phyloP scores from a whole-genome alignment of 2,888 invertebrate genomes.

The Epistrophe eligans region DNA sequence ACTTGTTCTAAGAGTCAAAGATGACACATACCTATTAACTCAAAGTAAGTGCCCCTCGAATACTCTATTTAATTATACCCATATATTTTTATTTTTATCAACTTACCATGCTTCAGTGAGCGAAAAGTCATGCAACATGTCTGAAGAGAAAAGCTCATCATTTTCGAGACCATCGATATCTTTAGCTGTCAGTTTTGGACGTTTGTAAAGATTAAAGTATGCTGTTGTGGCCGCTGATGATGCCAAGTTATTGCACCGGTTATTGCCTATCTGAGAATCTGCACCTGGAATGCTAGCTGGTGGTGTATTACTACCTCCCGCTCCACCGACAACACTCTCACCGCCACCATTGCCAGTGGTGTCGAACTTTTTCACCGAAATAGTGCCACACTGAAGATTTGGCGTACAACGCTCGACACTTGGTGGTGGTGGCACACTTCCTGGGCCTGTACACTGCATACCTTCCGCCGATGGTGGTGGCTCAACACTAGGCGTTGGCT shows the following conservation, averaged over 20 bases:
- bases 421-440: conserved; percentile 80
- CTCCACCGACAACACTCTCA: conserved; percentile 33
- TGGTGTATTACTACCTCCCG: conserved; percentile 51
- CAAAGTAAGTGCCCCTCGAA: conserved; percentile 76
- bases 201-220: conserved; percentile 85
- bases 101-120: conserved; percentile 92
- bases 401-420: conserved; percentile 79
- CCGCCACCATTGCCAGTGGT: conserved; percentile 45
- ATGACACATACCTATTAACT: conserved; percentile 75
- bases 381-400: conserved; percentile 79
- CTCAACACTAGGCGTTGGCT: conserved; percentile 82
- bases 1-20: conserved; percentile 77
- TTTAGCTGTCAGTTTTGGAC: conserved; percentile 91
- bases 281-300: conserved; percentile 67
- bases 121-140: conserved; percentile 95
- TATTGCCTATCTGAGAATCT: conserved; percentile 65
- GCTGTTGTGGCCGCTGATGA: conserved; percentile 79
- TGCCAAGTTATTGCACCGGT: conserved; percentile 62
- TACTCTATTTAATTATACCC: conserved; percentile 56
- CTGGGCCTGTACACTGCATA: conserved; percentile 78
- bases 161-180: conserved; percentile 91
- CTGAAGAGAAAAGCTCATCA: conserved; percentile 91
- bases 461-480: conserved; percentile 81
- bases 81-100: background rate
- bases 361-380: conserved; percentile 81